These are phyloP conservation scores for Thalassophryne amazonica DNA, from an alignment of 2,797 vertebrate genomes.

Conservation along the genomic window DNA sequence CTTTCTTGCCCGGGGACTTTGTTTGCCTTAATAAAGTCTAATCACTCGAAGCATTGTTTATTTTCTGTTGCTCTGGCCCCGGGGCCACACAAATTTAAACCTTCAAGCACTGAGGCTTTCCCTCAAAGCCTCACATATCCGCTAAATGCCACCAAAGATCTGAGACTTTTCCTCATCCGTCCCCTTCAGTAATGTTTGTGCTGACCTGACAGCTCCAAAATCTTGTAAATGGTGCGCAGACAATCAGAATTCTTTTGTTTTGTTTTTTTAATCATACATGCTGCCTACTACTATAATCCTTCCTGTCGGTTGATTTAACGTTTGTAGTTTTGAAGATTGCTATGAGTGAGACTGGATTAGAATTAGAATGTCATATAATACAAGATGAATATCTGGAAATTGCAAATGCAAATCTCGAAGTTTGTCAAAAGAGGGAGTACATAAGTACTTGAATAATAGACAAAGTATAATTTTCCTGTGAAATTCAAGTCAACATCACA, in stretches of 20 bases:
- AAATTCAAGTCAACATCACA: constrained; percentile 51
- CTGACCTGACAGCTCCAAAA: constrained; percentile 42
- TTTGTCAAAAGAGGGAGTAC: constrained; percentile 42
- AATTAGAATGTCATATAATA: constrained; percentile 26
- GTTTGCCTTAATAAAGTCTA: constrained; percentile 69
- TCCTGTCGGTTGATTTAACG: not conserved
- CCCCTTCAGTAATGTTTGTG: constrained; percentile 26
- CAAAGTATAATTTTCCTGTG: constrained; percentile 52
- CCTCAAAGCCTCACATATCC: constrained; percentile 60
- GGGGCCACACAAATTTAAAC: constrained; percentile 72
- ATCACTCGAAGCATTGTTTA: constrained; percentile 74
- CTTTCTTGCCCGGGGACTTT: constrained; percentile 45
- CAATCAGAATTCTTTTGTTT: no score
- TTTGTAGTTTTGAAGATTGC: constrained; percentile 24
- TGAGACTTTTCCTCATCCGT: constrained; percentile 33
- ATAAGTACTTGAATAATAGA: constrained; percentile 52
- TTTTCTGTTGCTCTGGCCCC: constrained; percentile 70
- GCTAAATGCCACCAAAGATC: constrained; percentile 55
- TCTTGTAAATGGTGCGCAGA: no score
- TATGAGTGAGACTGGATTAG: constrained; percentile 13
- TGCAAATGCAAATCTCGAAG: constrained; percentile 36
- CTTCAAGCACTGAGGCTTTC: constrained; percentile 54
- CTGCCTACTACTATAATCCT: no score
- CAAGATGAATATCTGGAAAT: constrained; percentile 33
- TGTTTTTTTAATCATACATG: no score